Evolutionary conservation across 2,888 invertebrate species (phyloP).

Genomic region (Scaptomyza caliginosa): DNA sequence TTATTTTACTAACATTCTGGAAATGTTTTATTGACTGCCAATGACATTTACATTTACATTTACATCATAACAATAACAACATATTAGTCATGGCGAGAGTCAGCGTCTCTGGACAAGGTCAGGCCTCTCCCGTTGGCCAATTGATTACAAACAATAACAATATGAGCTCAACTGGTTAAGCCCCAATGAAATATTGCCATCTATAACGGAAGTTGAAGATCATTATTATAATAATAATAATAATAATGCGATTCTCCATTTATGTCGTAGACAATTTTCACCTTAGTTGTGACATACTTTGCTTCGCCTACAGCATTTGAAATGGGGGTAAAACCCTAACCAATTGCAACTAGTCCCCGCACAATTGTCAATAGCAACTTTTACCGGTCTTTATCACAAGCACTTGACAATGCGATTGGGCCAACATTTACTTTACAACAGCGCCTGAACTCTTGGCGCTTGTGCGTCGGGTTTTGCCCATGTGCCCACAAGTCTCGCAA

Average conservation of each 20-base stretch:
- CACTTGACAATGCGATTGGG: slow-evolving; percentile 43
- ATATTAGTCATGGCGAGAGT: slow-evolving; percentile 42
- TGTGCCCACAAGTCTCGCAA: slow-evolving; percentile 9
- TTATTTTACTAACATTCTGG: slow-evolving; percentile 40
- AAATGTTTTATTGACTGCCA: slow-evolving; percentile 48
- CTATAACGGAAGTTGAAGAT: slow-evolving; percentile 46
- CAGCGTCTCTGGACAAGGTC: slow-evolving; percentile 38
- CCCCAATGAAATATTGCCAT: slow-evolving; percentile 17
- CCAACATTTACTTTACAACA: slow-evolving; percentile 31
- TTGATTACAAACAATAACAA: slow-evolving; percentile 23
- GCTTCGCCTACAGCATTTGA: slow-evolving; percentile 20
- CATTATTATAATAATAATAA: no score
- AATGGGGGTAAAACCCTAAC: slow-evolving; percentile 47
- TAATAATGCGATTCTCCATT: slow-evolving; percentile 10
- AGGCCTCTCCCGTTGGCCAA: slow-evolving; percentile 29
- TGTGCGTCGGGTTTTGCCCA: slow-evolving; percentile 43
- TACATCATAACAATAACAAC: slow-evolving; percentile 38
- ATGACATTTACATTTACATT: slow-evolving; percentile 61
- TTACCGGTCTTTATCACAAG: slow-evolving; percentile 52
- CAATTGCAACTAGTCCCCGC: slow-evolving; percentile 16
- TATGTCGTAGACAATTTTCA: slow-evolving; percentile 35
- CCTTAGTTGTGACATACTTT: slow-evolving; percentile 38
- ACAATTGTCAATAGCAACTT: slow-evolving; percentile 52
- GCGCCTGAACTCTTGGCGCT: slow-evolving; percentile 44
- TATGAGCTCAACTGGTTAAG: slow-evolving; percentile 46